Evolutionary conservation across 2,113 vertebrate genomes (phyloP), one percentile per base, ranked within the genome.

Genomic region (Parotia lawesii): DNA sequence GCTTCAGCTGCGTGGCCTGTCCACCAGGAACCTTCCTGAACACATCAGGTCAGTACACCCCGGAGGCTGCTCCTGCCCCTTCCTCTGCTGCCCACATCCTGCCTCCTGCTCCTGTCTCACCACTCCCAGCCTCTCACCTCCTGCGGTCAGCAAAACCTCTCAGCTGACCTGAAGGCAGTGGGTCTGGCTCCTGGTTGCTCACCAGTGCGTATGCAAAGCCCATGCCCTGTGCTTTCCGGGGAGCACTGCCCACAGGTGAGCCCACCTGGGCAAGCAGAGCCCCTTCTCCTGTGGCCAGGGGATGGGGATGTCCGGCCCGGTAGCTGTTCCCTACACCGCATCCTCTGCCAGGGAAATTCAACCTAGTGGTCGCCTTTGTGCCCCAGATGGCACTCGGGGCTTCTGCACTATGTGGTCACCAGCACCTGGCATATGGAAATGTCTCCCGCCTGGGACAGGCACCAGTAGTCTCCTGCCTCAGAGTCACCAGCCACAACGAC

Each of bases 1-100:
- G 98, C 89, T 99, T 99, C 33, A 76, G 71, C 13, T 99, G 98
- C 7, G 35, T 95, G 44, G 75, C 96, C 53, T 99, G 98, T 85
- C 93, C 91, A 0, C 33, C 93, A 1, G 97, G 97, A 79, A 98
- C 98, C 65, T 98, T 98, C 73, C 76, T 98, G 61, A 98, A 98
- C 95, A 94, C 6, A 47, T 98, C 98, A 3, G 98, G 98, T 99
- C 96, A 97, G 97, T 97, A 48, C 0, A 0, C 13, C 6, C 9
- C 0, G 1, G 15, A 9, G 17, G 45, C 35, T 42, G 28, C 27
- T 22, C 56, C 21, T 27, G 14, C 31, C 21, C 31, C 9, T 44
- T 35, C 33, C 56, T 19, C 38, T 21, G 28, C 20, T 66, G n/a
- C 27, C 45, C 27, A 33, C 38, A 71, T 42, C 48, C 66, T 73